Evolutionary conservation across 2,888 invertebrate species (phyloP).

Genomic region (Pimpla rufipes): DNA sequence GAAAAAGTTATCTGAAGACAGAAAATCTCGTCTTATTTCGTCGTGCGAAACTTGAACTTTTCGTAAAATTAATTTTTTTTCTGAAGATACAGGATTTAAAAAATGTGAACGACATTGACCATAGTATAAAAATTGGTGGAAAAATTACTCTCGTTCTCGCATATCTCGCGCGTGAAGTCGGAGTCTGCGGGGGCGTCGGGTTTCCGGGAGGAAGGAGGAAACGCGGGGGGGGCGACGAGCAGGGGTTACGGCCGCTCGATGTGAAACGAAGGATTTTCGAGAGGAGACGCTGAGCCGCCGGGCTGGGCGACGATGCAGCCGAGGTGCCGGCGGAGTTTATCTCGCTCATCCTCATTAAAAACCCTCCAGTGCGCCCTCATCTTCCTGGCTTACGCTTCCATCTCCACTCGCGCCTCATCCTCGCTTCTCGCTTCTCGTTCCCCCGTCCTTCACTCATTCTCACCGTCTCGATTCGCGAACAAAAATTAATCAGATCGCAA

Average conservation of each 20-base stretch:
- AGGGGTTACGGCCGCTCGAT: slow-evolving; percentile 31
- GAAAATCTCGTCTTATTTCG: no score
- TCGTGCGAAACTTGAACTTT: no score
- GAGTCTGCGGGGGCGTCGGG: slow-evolving; percentile 40
- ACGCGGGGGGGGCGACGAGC: not conserved
- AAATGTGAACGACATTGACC: no score
- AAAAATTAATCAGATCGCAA: no score
- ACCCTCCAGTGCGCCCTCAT: slow-evolving; percentile 75
- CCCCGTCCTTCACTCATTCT: slow-evolving; percentile 45
- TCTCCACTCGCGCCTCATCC: slow-evolving; percentile 42
- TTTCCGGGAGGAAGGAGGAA: slow-evolving; percentile 1
- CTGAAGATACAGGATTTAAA: no score
- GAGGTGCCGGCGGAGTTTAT: slow-evolving; percentile 73
- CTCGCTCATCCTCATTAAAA: slow-evolving; percentile 84
- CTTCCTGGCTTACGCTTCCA: slow-evolving; percentile 74
- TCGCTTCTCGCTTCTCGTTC: slow-evolving; percentile 34
- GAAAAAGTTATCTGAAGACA: no score
- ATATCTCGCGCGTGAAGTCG: slow-evolving; percentile 74
- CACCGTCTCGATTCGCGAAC: slow-evolving; percentile 35
- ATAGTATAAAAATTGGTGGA: no score
- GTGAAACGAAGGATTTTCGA: slow-evolving; percentile 62
- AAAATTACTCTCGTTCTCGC: slow-evolving; percentile 76
- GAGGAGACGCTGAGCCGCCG: slow-evolving; percentile 46
- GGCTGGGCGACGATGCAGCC: slow-evolving; percentile 31
- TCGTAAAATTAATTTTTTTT: no score